Evolutionary conservation across 2,113 vertebrate species (phyloP), one percentile per base, ranked within the genome.

Genomic region (Oriolus oriolus): DNA sequence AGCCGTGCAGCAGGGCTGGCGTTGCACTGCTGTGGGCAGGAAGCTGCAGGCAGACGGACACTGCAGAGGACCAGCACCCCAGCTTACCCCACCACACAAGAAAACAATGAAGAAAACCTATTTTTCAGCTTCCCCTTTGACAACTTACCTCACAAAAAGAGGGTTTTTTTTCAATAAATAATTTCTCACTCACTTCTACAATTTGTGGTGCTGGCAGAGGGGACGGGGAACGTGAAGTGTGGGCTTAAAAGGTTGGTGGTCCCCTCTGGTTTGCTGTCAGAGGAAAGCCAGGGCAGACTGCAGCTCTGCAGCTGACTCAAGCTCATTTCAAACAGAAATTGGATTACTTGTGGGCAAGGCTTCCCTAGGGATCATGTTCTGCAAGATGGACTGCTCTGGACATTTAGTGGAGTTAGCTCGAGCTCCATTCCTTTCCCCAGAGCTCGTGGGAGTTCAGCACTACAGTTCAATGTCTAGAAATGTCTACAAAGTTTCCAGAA

Each of bases 391-490:
- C 80, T 91, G 68, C 60, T 87, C 52, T 31, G 39, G 74, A 84
- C 7, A 14, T 79, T 33, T 49, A 79, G 45, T 4, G 65, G 35
- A 23, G 75, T 66, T 86, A 60, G 37, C 52, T 93, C 76, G 59
- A 84, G 71, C 31, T 69, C 54, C 45, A 5, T 16, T 87, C 24
- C 28, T 39, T 39, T 30, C 44, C 73, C n/a, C 21, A 9, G 65
- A 44, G 44, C 16, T 52, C 0, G 0, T 5, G 49, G 68, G 47
- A 79, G 50, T 21, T 73, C 10, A 56, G 59, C 45, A 31, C 37
- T 16, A n/a, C 0, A 0, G 41, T 42, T 28, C 2, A 0, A 41
- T 7, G 3, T 53, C 50, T 39, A 47, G 52, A 65, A 37, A 28
- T 3, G 6, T 23, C 52, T 53, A 61, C 57, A 60, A 49, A 63